Conservation (phyloP, 2,113 vertebrate genomes). For the Antechinus flavipes region DNA sequence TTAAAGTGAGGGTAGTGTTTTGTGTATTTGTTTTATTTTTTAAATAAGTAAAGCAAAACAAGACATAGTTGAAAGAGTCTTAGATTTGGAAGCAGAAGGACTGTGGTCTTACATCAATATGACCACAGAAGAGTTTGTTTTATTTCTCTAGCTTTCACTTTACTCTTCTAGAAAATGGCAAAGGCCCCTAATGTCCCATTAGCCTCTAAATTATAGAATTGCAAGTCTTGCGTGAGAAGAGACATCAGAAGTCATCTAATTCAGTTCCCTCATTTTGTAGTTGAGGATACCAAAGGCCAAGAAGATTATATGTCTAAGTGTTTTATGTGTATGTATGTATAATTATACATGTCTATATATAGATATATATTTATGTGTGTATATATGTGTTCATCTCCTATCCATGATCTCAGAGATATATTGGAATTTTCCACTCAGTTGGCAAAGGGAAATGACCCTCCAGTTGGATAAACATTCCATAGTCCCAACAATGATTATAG, state of each 20-base stretch:
- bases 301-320: background rate
- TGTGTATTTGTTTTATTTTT: background rate
- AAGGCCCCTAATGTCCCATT: background rate
- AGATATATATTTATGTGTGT: too few relatives aligned
- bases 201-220: background rate
- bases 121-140: background rate
- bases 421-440: constrained; percentile 38
- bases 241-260: background rate
- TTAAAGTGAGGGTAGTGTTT: background rate
- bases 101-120: background rate
- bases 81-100: background rate
- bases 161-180: background rate
- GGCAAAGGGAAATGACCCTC: constrained; percentile 25
- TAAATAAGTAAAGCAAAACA: background rate
- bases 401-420: constrained; percentile 38
- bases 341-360: background rate
- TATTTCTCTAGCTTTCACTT: background rate
- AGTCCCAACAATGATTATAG: background rate
- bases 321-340: background rate
- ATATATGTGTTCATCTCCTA: background rate
- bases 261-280: background rate
- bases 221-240: background rate
- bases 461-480: background rate
- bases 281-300: background rate
- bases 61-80: background rate